Base-by-base conservation (phyloP, 2,888 invertebrate genomes). In the Drosophila leonis region DNA sequence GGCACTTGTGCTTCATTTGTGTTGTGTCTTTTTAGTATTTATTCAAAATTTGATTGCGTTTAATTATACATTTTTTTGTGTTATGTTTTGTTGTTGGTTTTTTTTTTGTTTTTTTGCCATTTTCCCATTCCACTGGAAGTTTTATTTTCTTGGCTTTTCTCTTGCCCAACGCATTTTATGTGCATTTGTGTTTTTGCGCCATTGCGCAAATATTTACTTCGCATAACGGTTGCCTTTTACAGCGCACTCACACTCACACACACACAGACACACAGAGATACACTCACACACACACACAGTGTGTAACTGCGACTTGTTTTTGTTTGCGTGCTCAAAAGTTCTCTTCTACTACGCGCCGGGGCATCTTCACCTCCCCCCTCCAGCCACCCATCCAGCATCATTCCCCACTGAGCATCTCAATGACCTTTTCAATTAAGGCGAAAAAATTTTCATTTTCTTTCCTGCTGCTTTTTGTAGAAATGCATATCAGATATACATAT, bases 181-280 rank as follows among this genome's bases (percentile, higher is more conserved):
- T 63, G 55, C 64, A 60, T 61, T 72, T 70, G 20, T 44, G 54
- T 78, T 73, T 71, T 79, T 81, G 73, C 64, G 75, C 75, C 79
- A 77, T 75, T 72, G 68, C 82, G 83, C 82, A 82, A 82, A 82
- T 82, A 83, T 80, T 82, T 83, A 73, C 78, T 71, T 75, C 75
- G 72, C 75, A 66, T 72, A 72, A 77, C 80, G 63, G 75, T 78
- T 67, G 80, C 76, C 66, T 78, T 63, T 71, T 66, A 68, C 68
- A 62, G 68, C 60, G 52, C 46, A 41, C 75, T 44, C 69, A 54
- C 64, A 27, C 56, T 44, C 33, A 15, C 48, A 44, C 39, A 42
- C 13, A 39, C 54, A 10, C 42, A 44, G 12, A 24, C 18, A 37
- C 29, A 20, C 29, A n/a, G n/a, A n/a, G n/a, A n/a, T n/a, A 54